phyloP scores from a whole-genome alignment of 2,113 vertebrate genomes.

The Crotalus horridus region DNA sequence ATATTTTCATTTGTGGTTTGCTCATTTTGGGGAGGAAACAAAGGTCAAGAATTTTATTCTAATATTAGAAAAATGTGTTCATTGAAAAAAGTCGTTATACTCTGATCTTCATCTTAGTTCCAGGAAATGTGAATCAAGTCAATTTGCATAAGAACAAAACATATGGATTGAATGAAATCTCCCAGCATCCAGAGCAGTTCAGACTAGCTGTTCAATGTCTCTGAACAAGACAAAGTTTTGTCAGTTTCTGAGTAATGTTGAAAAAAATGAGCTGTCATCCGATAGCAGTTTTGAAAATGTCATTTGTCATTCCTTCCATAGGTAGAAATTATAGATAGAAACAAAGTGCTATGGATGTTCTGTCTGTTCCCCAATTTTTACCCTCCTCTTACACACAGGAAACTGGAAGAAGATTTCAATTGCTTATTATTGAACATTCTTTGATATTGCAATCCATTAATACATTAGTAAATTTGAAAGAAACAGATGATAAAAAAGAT shows the following conservation, averaged over 20 bases:
- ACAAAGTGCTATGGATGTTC: constrained; percentile 39
- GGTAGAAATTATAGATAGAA: constrained; percentile 59
- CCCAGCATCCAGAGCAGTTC: constrained; percentile 14
- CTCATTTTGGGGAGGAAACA: background rate
- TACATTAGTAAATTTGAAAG: constrained; percentile 56
- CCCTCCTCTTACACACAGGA: background rate
- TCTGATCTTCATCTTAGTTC: background rate
- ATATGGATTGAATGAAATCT: background rate
- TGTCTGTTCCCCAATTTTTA: background rate
- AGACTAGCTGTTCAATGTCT: constrained; percentile 43
- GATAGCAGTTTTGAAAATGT: constrained; percentile 48
- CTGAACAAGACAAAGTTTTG: constrained; percentile 52
- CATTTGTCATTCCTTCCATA: constrained; percentile 57
- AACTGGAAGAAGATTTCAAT: background rate
- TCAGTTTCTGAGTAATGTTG: constrained; percentile 57
- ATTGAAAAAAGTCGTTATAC: background rate
- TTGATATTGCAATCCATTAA: constrained; percentile 61
- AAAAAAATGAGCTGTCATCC: constrained; percentile 62
- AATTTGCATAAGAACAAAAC: background rate
- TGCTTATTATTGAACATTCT: constrained; percentile 38
- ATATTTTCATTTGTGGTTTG: background rate
- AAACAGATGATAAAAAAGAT: constrained; percentile 44
- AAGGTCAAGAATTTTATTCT: background rate
- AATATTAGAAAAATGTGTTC: background rate
- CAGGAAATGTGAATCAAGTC: background rate